phyloP scores from a whole-genome alignment of 2,797 vertebrate species.

The Hypotaenidia philippensis region DNA sequence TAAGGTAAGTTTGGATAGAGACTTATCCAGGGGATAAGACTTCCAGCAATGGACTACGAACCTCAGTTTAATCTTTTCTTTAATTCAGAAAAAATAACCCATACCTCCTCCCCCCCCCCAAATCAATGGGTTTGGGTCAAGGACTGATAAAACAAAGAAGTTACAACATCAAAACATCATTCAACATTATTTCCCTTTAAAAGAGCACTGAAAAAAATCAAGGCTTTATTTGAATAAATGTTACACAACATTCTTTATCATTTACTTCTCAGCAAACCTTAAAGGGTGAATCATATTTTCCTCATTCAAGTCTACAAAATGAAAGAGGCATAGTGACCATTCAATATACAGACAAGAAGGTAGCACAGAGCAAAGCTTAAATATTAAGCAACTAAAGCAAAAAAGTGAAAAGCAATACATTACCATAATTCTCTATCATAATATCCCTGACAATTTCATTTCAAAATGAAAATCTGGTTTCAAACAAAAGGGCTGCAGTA shows the following conservation, averaged over 20 bases:
- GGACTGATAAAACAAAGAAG: slow-evolving; percentile 6
- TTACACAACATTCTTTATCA: slow-evolving; percentile 86
- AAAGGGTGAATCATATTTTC: slow-evolving; percentile 79
- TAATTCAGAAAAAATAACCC: neutral
- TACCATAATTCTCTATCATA: slow-evolving; percentile 77
- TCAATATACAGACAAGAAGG: slow-evolving; percentile 82
- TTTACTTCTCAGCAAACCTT: slow-evolving; percentile 83
- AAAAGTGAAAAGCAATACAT: slow-evolving; percentile 82
- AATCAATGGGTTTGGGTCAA: neutral
- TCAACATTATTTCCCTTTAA: slow-evolving; percentile 58
- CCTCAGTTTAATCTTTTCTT: neutral
- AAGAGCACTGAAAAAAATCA: slow-evolving; percentile 81
- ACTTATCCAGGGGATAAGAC: neutral
- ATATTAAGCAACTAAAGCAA: slow-evolving; percentile 88
- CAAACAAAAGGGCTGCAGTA: slow-evolving; percentile 71
- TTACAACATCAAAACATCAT: slow-evolving; percentile 35
- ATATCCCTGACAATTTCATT: slow-evolving; percentile 80
- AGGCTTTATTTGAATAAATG: slow-evolving; percentile 85
- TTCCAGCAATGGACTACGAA: neutral
- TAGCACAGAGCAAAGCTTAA: slow-evolving; percentile 85
- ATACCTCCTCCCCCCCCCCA: neutral
- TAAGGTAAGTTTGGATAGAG: neutral
- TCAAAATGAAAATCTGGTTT: slow-evolving; percentile 75
- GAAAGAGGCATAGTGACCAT: slow-evolving; percentile 81
- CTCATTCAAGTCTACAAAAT: slow-evolving; percentile 85